Conservation (phyloP, 2,888 invertebrate genomes). For the Conomelus anceps region DNA sequence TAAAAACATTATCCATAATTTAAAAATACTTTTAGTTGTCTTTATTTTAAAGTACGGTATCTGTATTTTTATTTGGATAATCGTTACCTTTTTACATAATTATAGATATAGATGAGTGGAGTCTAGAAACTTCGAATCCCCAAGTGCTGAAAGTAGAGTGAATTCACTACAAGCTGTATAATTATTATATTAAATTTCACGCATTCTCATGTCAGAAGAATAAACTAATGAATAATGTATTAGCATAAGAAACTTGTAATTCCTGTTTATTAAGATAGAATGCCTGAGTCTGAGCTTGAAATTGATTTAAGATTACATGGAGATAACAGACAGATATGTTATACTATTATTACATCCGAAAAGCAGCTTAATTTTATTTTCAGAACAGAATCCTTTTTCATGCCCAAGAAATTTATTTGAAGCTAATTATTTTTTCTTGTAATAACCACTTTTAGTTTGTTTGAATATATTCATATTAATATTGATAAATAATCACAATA, state of each 20-base stretch:
- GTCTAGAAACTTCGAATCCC: neutral
- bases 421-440: too few relatives aligned
- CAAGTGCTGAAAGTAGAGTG: neutral
- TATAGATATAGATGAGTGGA: too few relatives aligned
- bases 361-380: neutral
- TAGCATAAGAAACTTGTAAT: neutral
- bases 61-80: too few relatives aligned
- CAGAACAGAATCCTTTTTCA: neutral
- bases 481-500: too few relatives aligned
- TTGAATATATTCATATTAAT: too few relatives aligned
- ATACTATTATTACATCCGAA: neutral
- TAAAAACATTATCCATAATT: too few relatives aligned
- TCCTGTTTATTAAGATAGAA: neutral
- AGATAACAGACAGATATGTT: neutral
- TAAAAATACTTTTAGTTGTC: too few relatives aligned
- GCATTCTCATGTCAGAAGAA: neutral
- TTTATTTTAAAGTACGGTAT: too few relatives aligned
- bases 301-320: neutral
- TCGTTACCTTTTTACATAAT: too few relatives aligned
- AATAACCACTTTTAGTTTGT: too few relatives aligned
- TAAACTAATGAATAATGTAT: neutral
- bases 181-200: neutral
- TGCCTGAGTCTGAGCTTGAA: neutral
- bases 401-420: neutral
- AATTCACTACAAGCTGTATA: neutral